A percentile compares a stretch with the other conserved stretches of the same genome.
Evolutionary conservation across 37 sponge, comb jelly and placozoan genomes (phyloP).

Genomic region (Dysidea cf. avara): DNA sequence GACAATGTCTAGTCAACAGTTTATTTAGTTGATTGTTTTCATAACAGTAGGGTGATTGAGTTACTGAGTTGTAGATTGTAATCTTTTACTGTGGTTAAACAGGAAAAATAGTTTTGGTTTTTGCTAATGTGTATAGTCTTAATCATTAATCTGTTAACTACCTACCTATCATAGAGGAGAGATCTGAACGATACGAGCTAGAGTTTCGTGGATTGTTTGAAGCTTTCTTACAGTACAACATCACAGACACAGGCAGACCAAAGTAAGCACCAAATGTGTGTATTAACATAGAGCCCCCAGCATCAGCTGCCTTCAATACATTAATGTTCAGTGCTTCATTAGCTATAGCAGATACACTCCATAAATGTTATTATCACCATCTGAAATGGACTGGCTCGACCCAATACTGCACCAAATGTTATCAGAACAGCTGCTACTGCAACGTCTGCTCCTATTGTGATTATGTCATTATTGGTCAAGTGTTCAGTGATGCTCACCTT

Average conservation of each 20-base stretch:
- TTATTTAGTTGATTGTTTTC: no score
- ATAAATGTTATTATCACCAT: slow-evolving; percentile 79
- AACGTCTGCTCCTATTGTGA: no score
- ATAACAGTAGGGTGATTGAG: no score
- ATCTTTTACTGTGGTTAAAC: no score
- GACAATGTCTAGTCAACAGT: no score
- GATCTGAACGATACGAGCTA: slow-evolving; percentile 76
- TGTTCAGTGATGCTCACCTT: slow-evolving; percentile 39
- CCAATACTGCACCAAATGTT: slow-evolving; percentile 90
- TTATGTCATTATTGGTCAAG: neutral
- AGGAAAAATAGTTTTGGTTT: no score
- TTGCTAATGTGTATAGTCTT: no score
- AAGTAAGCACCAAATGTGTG: slow-evolving; percentile 97
- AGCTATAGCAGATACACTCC: slow-evolving; percentile 79
- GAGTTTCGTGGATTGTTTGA: slow-evolving; percentile 52
- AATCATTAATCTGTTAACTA: neutral
- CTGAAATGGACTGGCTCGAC: slow-evolving; percentile 81
- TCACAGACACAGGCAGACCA: slow-evolving; percentile 76
- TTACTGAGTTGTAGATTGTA: no score
- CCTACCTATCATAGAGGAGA: slow-evolving; percentile 92
- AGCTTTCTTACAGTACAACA: slow-evolving; percentile 69
- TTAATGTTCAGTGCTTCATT: slow-evolving; percentile 72
- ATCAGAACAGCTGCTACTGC: slow-evolving; percentile 89
- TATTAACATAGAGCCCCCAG: slow-evolving; percentile 91
- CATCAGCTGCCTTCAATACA: slow-evolving; percentile 77